Evolutionary conservation across 2,797 vertebrate genomes (phyloP), one percentile per base, ranked within the genome.

Genomic region (Spondyliosoma cantharus): DNA sequence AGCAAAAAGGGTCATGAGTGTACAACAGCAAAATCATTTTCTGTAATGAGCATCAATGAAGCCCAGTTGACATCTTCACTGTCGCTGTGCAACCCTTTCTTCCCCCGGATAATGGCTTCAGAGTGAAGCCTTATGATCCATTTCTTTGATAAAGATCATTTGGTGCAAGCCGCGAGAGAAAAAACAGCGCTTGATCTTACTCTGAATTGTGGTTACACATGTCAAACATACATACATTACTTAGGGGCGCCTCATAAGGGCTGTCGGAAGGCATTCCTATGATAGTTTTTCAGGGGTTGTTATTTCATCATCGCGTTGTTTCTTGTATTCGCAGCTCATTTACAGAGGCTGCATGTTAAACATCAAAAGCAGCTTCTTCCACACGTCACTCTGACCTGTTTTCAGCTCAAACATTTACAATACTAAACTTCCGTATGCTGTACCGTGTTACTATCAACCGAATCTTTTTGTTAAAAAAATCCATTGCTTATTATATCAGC

Each of bases 61-160:
- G 71, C 76, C 67, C 71, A 68, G 70, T 42, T 85, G 87, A 86
- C 80, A 74, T 80, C 68, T 76, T 66, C 64, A 81, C 84, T 80
- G 84, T 86, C 85, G 74, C 45, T 3, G 27, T 5, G 15, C 50
- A 49, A 70, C 46, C 71, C 68, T 79, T 69, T 84, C 60, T 76
- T 85, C 60, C 61, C 54, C 22, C 2, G 37, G 61, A 84, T 86
- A 84, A 87, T 82, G 25, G 59, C 57, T 79, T 68, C 71, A 69
- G 43, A 77, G 71, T 75, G 70, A 78, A 89, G 62, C 32, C 70
- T 52, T 81, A 59, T 74, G 74, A 86, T 78, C 74, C 37, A 50
- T 73, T 71, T 86, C 85, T 89, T 82, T 91, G 83, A 89, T 83
- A 78, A 69, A 52, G 81, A 84, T 64, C 22, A 82, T 78, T 76